Conservation (phyloP, 2,888 invertebrate genomes). For the Callyntrura guangdongensis region DNA sequence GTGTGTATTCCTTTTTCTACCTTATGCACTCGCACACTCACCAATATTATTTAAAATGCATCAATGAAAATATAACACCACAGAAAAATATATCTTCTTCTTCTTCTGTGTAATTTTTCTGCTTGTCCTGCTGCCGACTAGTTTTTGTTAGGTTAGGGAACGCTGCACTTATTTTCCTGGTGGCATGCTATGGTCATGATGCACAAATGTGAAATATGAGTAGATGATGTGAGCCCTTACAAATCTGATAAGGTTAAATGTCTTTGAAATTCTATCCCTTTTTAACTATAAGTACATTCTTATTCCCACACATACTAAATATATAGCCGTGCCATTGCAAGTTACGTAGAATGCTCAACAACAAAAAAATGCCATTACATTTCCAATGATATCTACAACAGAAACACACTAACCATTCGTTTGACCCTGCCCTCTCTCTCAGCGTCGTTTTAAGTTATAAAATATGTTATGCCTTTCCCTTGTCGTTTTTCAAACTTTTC, state of each 20-base stretch:
- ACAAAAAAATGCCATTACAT: slow-evolving; percentile 18
- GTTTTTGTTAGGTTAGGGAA: slow-evolving; percentile 4
- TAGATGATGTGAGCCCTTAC: slow-evolving; percentile 55
- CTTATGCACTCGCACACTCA: too few species aligned
- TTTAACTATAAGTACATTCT: slow-evolving; percentile 65
- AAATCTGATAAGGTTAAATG: slow-evolving; percentile 73
- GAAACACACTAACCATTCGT: not conserved
- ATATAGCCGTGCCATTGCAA: not conserved
- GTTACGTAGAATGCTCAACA: too few species aligned
- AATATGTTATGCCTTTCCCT: slow-evolving; percentile 26
- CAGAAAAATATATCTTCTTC: too few species aligned
- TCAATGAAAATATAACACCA: too few species aligned
- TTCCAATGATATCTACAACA: not conserved
- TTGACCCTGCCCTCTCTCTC: slow-evolving; percentile 54
- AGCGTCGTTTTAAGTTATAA: slow-evolving; percentile 59
- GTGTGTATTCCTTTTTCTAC: not conserved
- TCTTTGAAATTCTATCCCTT: slow-evolving; percentile 77
- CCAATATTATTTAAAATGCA: not conserved
- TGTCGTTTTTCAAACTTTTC: slow-evolving; percentile 42
- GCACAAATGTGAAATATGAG: slow-evolving; percentile 46
- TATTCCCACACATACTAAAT: slow-evolving; percentile 48
- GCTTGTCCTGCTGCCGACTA: not conserved
- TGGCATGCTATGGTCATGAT: not conserved
- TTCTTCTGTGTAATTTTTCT: too few species aligned
- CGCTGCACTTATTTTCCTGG: not conserved